A percentile compares a stretch with the other conserved stretches of the same genome.
Evolutionary conservation across 2,113 vertebrate species (phyloP).

Genomic region (Ctenodactylus gundi): DNA sequence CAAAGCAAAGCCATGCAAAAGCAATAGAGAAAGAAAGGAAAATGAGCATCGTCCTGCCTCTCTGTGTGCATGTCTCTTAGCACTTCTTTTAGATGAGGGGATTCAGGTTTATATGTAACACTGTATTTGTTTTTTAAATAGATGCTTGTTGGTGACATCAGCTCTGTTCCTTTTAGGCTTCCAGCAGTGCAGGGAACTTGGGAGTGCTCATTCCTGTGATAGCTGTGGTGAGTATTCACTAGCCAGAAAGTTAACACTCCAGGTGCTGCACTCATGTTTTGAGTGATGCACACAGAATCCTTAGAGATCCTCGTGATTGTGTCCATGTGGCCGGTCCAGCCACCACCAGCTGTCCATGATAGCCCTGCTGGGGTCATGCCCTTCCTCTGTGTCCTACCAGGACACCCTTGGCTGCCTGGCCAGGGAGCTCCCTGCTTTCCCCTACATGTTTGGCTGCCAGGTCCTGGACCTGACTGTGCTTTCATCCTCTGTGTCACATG

Average conservation of each 20-base stretch:
- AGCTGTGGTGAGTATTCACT: constrained; percentile 93
- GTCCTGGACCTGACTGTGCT: neutral
- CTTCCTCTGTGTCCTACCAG: neutral
- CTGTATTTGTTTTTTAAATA: neutral
- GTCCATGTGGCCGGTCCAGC: neutral
- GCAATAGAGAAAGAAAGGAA: neutral
- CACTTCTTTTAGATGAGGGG: neutral
- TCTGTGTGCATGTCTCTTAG: neutral
- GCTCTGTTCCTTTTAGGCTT: constrained; percentile 87
- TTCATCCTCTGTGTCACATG: neutral
- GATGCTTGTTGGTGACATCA: neutral
- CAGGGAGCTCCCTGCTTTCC: neutral
- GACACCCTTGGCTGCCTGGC: accelerated
- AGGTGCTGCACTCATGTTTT: neutral
- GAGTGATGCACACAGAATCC: neutral
- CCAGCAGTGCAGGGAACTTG: constrained; percentile 96
- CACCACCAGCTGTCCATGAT: neutral
- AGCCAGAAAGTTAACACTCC: neutral
- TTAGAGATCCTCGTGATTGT: neutral
- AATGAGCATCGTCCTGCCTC: neutral
- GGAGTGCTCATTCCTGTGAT: constrained; percentile 98
- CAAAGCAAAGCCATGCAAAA: too few species aligned
- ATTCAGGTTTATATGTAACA: neutral
- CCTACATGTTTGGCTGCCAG: neutral
- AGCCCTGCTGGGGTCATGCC: accelerated